Conservation (phyloP, 2,888 invertebrate species). For the Lapara coniferarum region DNA sequence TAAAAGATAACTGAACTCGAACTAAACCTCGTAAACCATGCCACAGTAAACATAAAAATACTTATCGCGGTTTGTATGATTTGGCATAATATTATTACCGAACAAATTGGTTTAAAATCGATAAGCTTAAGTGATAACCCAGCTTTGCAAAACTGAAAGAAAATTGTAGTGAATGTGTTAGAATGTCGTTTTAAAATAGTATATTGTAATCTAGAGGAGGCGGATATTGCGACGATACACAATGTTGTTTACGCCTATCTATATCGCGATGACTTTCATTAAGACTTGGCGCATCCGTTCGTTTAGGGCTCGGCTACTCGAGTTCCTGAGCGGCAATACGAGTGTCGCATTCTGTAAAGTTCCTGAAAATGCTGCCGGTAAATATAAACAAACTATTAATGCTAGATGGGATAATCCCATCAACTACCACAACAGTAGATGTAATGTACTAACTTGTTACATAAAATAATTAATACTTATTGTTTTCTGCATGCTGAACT, state of each 20-base stretch:
- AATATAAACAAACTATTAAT: no score
- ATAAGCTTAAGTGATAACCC: no score
- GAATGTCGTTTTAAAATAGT: slow-evolving; percentile 22
- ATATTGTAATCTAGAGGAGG: slow-evolving; percentile 32
- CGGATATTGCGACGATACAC: slow-evolving; percentile 39
- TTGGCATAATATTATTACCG: slow-evolving; percentile 32
- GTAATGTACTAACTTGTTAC: neutral
- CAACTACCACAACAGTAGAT: no score
- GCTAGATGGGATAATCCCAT: no score
- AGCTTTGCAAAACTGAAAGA: slow-evolving; percentile 41
- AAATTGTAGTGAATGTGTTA: neutral
- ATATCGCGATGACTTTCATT: slow-evolving; percentile 91
- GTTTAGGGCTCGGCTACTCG: slow-evolving; percentile 87
- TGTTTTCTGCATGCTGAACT: neutral
- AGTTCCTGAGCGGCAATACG: slow-evolving; percentile 82
- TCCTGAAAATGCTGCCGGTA: slow-evolving; percentile 80
- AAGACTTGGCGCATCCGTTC: slow-evolving; percentile 91
- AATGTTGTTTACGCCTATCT: slow-evolving; percentile 92
- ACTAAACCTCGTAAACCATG: neutral
- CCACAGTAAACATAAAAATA: neutral
- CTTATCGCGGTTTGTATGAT: neutral
- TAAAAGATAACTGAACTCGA: neutral
- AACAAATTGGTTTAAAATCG: slow-evolving; percentile 65
- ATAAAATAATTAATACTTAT: neutral
- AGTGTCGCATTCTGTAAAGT: slow-evolving; percentile 85